phyloP scores from a whole-genome alignment of 2,888 invertebrate species.

The Terebella lapidaria region DNA sequence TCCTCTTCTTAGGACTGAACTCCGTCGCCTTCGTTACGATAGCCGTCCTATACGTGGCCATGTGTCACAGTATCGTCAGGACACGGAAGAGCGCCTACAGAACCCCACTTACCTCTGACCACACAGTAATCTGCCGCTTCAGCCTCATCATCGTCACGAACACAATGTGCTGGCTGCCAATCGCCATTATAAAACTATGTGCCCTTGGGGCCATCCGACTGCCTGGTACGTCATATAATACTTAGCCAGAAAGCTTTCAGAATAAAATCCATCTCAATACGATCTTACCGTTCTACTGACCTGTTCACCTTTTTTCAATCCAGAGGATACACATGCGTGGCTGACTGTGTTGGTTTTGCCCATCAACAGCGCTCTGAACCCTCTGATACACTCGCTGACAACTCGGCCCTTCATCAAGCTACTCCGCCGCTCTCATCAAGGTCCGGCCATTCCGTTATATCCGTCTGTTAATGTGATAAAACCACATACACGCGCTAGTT shows the following conservation, averaged over 20 bases:
- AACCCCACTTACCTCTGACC: not conserved
- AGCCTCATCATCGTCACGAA: conserved; percentile 69
- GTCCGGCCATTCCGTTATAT: no score
- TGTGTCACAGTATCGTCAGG: conserved; percentile 58
- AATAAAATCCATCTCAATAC: no score
- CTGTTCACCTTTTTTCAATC: no score
- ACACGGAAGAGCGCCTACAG: conserved; percentile 1
- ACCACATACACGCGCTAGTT: no score
- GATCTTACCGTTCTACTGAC: no score
- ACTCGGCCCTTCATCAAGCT: conserved; percentile 8
- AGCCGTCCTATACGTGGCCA: conserved; percentile 59
- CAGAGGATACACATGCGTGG: conserved; percentile 18
- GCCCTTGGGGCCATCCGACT: conserved; percentile 60
- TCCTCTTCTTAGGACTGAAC: conserved; percentile 67
- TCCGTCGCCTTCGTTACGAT: conserved; percentile 43
- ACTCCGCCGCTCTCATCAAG: no score
- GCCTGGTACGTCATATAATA: conserved; percentile 60
- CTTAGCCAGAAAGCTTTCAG: no score
- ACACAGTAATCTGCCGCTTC: conserved; percentile 64
- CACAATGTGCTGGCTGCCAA: conserved; percentile 68
- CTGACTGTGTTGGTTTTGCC: conserved; percentile 21
- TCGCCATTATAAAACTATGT: conserved; percentile 63
- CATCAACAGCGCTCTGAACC: conserved; percentile 24
- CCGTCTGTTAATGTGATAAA: no score
- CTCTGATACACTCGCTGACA: conserved; percentile 21